phyloP scores from a whole-genome alignment of 2,113 vertebrate genomes.

The Dipodomys ordii region DNA sequence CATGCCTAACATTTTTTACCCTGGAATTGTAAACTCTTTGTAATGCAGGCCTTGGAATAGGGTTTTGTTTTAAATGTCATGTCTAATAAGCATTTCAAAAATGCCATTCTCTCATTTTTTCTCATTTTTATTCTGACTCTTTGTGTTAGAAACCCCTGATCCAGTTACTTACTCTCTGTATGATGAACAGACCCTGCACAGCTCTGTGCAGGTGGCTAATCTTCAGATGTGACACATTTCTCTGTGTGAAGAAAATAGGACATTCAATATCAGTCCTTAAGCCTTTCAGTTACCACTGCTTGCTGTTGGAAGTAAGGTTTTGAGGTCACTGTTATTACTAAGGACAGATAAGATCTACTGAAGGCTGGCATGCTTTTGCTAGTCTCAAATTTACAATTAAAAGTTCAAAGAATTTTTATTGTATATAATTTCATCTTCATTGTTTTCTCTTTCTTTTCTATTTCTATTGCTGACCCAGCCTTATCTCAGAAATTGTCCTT shows the following conservation, averaged over 20 bases:
- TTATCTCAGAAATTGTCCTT: constrained; percentile 23
- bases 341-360: neutral
- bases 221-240: neutral
- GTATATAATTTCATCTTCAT: neutral
- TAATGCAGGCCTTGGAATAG: constrained; percentile 40
- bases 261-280: too few species aligned
- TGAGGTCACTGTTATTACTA: neutral
- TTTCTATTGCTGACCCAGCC: neutral
- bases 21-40: constrained; percentile 65
- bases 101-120: neutral
- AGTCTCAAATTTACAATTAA: constrained; percentile 32
- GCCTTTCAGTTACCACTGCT: neutral
- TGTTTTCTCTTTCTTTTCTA: neutral
- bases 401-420: neutral
- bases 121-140: constrained; percentile 41
- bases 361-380: neutral
- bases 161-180: neutral
- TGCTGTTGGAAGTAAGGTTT: neutral
- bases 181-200: neutral
- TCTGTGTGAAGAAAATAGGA: neutral
- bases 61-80: constrained; percentile 48
- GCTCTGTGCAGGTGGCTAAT: neutral
- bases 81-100: constrained; percentile 64
- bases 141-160: neutral
- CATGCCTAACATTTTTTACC: constrained; percentile 72